Conservation (phyloP, 2,888 invertebrate genomes). For the Ophion costatus region DNA sequence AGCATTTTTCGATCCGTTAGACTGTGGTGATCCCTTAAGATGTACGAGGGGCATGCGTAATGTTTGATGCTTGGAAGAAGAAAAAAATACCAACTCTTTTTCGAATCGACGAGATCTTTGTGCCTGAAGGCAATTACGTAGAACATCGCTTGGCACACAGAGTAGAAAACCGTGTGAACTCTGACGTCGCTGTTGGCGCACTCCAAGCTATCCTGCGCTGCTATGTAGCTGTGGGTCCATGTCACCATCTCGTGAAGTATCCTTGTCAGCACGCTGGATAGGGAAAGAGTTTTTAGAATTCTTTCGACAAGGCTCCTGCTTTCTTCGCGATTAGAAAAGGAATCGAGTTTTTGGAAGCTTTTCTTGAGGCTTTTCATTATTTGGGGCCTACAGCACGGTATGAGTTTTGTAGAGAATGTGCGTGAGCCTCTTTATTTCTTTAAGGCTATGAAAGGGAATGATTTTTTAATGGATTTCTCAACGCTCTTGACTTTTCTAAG, state of each 20-base stretch:
- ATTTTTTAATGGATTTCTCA: too few relatives aligned
- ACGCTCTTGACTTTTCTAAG: too few relatives aligned
- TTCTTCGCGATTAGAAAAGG: too few relatives aligned
- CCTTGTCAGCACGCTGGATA: conserved; percentile 86
- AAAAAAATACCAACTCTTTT: conserved; percentile 88
- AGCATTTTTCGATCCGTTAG: too few relatives aligned
- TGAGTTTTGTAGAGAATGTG: too few relatives aligned
- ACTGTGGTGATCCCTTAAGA: too few relatives aligned
- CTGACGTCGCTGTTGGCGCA: conserved; percentile 86
- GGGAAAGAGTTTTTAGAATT: conserved; percentile 21
- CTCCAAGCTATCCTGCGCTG: conserved; percentile 86
- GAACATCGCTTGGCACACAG: conserved; percentile 96
- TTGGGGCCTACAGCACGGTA: too few relatives aligned
- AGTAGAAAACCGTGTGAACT: conserved; percentile 95
- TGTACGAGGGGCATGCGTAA: too few relatives aligned
- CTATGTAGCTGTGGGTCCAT: conserved; percentile 95
- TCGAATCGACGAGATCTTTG: conserved; percentile 90
- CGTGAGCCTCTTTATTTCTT: neutral
- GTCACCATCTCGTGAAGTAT: conserved; percentile 89
- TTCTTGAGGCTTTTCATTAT: neutral
- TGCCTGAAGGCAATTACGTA: conserved; percentile 96
- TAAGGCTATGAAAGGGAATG: too few relatives aligned
- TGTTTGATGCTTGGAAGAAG: neutral
- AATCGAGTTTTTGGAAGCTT: too few relatives aligned
- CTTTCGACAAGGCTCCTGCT: too few relatives aligned